phyloP scores from a whole-genome alignment of 37 sponge, comb jelly and placozoan genomes.

The Petrosia ficiformis region DNA sequence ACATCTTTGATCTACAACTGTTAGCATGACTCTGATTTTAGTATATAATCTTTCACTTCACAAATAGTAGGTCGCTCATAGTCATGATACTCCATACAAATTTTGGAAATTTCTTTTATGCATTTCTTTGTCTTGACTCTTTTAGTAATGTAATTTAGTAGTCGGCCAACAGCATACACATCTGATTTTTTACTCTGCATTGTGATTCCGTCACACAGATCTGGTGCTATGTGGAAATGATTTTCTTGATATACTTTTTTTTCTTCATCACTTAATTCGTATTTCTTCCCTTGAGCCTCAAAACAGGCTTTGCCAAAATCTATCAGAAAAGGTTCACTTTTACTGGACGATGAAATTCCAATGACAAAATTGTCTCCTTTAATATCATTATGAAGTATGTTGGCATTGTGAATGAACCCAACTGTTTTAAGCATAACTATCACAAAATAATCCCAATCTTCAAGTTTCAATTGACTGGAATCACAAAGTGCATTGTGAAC shows the following conservation, averaged over 20 bases:
- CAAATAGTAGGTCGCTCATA: not conserved
- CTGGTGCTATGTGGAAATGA: not conserved
- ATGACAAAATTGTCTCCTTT: not conserved
- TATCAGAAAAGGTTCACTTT: not conserved
- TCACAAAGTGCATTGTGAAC: too few species aligned
- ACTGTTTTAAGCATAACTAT: too few species aligned
- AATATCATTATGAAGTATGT: not conserved
- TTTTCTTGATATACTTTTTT: not conserved
- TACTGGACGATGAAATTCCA: too few species aligned
- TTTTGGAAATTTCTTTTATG: not conserved
- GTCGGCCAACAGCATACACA: not conserved
- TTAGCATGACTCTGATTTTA: not conserved
- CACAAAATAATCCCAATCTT: too few species aligned
- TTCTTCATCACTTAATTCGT: not conserved
- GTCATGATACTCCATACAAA: not conserved
- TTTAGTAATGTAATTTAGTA: not conserved
- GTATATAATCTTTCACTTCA: not conserved
- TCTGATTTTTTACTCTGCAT: not conserved
- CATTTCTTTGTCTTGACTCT: not conserved
- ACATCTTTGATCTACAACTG: too few species aligned
- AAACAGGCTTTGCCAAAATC: not conserved
- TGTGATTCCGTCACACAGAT: not conserved
- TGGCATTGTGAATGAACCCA: not conserved
- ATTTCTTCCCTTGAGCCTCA: not conserved
- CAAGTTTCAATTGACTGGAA: too few species aligned